phyloP scores from a whole-genome alignment of 2,888 invertebrate genomes.

The Nemoura dubitans region DNA sequence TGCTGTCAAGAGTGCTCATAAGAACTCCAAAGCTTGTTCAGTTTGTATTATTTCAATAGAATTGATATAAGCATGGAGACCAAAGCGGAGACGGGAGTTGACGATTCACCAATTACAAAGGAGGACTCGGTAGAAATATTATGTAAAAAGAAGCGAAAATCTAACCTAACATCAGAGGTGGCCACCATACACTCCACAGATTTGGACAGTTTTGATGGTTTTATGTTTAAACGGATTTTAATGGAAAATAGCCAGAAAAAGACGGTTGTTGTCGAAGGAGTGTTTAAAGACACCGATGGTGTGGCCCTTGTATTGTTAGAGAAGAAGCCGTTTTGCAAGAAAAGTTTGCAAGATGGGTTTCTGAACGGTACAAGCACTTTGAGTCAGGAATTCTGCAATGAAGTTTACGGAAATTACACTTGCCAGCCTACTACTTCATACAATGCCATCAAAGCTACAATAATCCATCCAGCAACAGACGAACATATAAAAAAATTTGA shows the following conservation, averaged over 20 bases:
- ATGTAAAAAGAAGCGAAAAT: too few species aligned
- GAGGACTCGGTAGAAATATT: too few species aligned
- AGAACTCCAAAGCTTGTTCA: too few species aligned
- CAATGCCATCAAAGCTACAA: slow-evolving; percentile 83
- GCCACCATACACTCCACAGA: too few species aligned
- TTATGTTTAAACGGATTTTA: slow-evolving; percentile 73
- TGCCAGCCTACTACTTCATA: slow-evolving; percentile 70
- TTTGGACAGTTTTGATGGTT: slow-evolving; percentile 55
- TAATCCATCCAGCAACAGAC: slow-evolving; percentile 93
- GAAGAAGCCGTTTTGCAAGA: slow-evolving; percentile 80
- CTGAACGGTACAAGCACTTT: slow-evolving; percentile 68
- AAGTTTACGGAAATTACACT: slow-evolving; percentile 85
- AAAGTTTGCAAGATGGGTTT: slow-evolving; percentile 63
- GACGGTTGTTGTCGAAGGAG: slow-evolving; percentile 75
- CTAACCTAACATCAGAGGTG: too few species aligned
- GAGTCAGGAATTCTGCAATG: slow-evolving; percentile 77
- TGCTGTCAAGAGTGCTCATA: too few species aligned
- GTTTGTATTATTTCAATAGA: too few species aligned
- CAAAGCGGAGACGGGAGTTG: too few species aligned
- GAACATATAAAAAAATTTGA: slow-evolving; percentile 91
- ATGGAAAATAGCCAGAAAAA: slow-evolving; percentile 78
- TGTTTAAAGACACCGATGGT: slow-evolving; percentile 67
- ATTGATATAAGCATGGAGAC: too few species aligned
- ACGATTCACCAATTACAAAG: too few species aligned
- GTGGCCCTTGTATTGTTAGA: slow-evolving; percentile 80